Evolutionary conservation across 2,797 vertebrate genomes (phyloP), one percentile per base, ranked within the genome.

Genomic region (Ispidina picta): DNA sequence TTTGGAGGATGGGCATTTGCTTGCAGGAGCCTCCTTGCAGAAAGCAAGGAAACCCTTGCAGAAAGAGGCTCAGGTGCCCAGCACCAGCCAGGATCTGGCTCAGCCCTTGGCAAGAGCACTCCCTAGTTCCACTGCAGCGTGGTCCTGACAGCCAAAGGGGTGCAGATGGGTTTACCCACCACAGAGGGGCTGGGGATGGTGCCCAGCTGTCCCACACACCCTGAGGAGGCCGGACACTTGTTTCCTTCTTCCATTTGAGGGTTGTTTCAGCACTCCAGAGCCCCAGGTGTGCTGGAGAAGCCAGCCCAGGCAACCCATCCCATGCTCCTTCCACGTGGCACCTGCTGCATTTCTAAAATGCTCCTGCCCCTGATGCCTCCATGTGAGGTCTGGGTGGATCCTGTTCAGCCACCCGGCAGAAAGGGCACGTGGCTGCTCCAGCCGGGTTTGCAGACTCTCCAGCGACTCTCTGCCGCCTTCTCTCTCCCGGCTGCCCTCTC

Each of bases 201-300:
- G 6, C 37, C 22, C 63, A 28, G 41, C 33, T 22, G 5, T 2
- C 28, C 58, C 21, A 0, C 2, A 10, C 2, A 1, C 48, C 59
- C 28, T 2, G 5, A 46, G 25, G 37, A 52, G 10, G 14, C 23
- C 25, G 1, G 0, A 16, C 20, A 16, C 55, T 18, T 71, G 46
- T 37, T 5, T 2, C 15, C 33, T 6, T 12, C 28, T 16, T 15
- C 37, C 12, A 0, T 80, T 7, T 2, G 9, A 15, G 1, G 21
- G 10, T 56, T 9, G 2, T 48, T 16, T n/a, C 66, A 16, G 21
- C 2, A 1, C 46, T 18, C 4, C 48, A 22, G 75, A 43, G 63
- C 13, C 1, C 1, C 59, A 20, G 69, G 35, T 9, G 73, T 19
- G 63, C 31, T 7, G 9, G 37, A 33, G 35, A 22, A 26, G 28